These are phyloP conservation scores for Teleopsis dalmanni DNA, from an alignment of 1,140 invertebrate genomes.

Conservation along the genomic window DNA sequence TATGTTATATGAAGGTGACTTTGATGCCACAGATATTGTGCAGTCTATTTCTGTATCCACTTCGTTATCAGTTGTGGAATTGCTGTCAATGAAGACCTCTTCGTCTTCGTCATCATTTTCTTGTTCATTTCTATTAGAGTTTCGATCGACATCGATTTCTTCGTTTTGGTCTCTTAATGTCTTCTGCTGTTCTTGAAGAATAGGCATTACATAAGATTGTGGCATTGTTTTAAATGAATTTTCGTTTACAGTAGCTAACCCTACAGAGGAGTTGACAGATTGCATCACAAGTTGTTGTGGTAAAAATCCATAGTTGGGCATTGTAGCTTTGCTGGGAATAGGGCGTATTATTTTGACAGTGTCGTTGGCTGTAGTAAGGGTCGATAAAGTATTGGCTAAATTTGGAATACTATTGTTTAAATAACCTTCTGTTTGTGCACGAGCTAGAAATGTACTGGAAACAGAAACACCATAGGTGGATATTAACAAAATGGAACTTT, in stretches of 20 bases:
- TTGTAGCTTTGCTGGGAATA: conserved; percentile 38
- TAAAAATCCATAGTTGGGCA: conserved; percentile 33
- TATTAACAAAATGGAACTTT: neutral
- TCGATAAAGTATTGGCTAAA: neutral
- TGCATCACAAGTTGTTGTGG: conserved; percentile 5
- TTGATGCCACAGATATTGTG: conserved; percentile 39
- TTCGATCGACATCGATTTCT: conserved; percentile 5
- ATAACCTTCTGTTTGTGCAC: conserved; percentile 41
- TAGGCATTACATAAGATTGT: conserved; percentile 4
- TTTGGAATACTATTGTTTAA: conserved; percentile 15
- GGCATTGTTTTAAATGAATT: no score
- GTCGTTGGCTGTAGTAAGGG: neutral
- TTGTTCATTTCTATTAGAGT: neutral
- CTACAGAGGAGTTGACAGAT: no score
- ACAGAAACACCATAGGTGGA: neutral
- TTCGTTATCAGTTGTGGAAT: conserved; percentile 45
- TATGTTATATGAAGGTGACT: conserved; percentile 2
- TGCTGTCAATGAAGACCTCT: conserved; percentile 39
- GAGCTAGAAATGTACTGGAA: conserved; percentile 44
- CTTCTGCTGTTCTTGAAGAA: conserved; percentile 5
- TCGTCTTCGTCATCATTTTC: conserved; percentile 32
- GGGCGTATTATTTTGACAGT: conserved; percentile 30
- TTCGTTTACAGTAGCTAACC: no score
- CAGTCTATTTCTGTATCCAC: conserved; percentile 33
- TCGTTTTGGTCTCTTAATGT: neutral